Percentiles rank a stretch among this genome's conserved stretches.
phyloP scores from a whole-genome alignment of 2,888 invertebrate genomes.

The Lithophane semibrunnea region DNA sequence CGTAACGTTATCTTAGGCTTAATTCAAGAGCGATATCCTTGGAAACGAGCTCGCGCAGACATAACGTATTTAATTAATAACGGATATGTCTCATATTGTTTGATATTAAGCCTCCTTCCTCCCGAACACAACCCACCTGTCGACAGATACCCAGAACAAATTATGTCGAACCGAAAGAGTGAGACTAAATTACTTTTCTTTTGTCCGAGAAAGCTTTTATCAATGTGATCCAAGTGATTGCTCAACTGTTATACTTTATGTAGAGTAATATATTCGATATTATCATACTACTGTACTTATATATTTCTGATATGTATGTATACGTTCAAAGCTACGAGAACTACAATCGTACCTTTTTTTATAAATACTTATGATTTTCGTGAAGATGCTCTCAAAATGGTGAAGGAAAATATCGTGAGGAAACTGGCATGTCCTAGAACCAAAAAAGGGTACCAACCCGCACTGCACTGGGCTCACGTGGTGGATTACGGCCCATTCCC shows the following conservation, averaged over 20 bases:
- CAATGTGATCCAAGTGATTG: conserved; percentile 35
- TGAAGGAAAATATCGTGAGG: too few relatives aligned
- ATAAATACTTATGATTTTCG: not conserved
- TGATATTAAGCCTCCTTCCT: conserved; percentile 50
- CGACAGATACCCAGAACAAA: conserved; percentile 39
- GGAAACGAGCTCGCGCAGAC: conserved; percentile 37
- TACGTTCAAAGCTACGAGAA: not conserved
- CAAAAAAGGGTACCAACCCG: too few relatives aligned
- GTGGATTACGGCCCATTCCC: too few relatives aligned
- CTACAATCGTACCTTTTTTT: not conserved
- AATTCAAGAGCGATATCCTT: conserved; percentile 42
- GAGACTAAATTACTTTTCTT: conserved; percentile 19
- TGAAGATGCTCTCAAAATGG: too few relatives aligned
- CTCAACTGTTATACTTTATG: conserved; percentile 2
- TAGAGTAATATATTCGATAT: not conserved
- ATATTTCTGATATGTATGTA: not conserved
- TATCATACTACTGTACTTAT: not conserved
- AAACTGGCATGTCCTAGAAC: too few relatives aligned
- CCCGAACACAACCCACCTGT: conserved; percentile 23
- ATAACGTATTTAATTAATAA: conserved; percentile 63
- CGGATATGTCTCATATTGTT: conserved; percentile 64
- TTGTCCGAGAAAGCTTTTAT: conserved; percentile 33
- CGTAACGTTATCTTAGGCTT: conserved; percentile 35
- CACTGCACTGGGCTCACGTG: too few relatives aligned
- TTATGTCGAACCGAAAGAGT: conserved; percentile 48